Conservation (phyloP, 1,140 invertebrate genomes). For the Drosophila virilis region DNA sequence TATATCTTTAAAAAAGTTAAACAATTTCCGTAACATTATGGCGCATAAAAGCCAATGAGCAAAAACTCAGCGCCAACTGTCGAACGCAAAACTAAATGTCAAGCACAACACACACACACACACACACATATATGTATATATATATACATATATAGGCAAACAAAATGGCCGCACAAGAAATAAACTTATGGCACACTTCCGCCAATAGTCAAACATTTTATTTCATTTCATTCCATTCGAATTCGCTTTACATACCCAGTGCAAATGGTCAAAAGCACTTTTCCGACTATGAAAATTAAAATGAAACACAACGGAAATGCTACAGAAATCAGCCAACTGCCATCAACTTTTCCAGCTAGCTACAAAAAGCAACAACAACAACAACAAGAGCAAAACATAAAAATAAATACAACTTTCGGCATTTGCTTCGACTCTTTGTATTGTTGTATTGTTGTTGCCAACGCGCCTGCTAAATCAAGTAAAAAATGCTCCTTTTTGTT, state of each 20-base stretch:
- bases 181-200: slow-evolving; percentile 80
- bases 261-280: slow-evolving; percentile 69
- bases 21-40: slow-evolving; percentile 81
- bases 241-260: slow-evolving; percentile 27
- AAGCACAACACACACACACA: slow-evolving; percentile 13
- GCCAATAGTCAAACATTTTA: slow-evolving; percentile 81
- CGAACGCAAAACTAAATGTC: slow-evolving; percentile 43
- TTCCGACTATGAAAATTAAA: slow-evolving; percentile 74
- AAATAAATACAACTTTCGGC: slow-evolving; percentile 7
- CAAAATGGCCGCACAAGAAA: slow-evolving; percentile 77
- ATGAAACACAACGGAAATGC: slow-evolving; percentile 81
- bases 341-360: slow-evolving; percentile 60
- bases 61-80: slow-evolving; percentile 38
- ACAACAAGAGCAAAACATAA: neutral
- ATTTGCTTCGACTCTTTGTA: slow-evolving; percentile 32
- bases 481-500: slow-evolving; percentile 53
- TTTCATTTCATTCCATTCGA: slow-evolving; percentile 69
- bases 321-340: slow-evolving; percentile 80
- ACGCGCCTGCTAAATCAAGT: slow-evolving; percentile 54
- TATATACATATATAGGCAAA: slow-evolving; percentile 56
- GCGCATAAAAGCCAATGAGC: slow-evolving; percentile 74
- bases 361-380: no score
- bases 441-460: slow-evolving; percentile 1
- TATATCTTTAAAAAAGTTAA: slow-evolving; percentile 74
- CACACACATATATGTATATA: slow-evolving; percentile 15